Base-by-base conservation (phyloP, 2,113 vertebrate species). In the Micronycteris hirsuta region DNA sequence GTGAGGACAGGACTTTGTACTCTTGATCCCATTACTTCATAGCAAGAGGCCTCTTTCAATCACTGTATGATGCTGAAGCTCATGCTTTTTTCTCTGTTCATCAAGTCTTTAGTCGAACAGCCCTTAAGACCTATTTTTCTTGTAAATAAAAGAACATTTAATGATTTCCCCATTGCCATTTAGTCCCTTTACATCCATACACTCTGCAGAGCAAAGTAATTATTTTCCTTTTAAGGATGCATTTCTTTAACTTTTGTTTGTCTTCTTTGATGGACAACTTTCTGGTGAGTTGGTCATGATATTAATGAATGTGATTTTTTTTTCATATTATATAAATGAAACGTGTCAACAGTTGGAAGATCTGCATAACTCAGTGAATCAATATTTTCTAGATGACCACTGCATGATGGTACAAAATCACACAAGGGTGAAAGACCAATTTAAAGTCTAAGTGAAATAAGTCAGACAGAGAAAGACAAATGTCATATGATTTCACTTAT, bases 181-280 rank as follows among this genome's bases (percentile, higher is more conserved):
- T 56, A 28, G 24, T 85, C 20, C 19, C 49, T 89, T 16, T 74
- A 82, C 86, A 47, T 77, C 36, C 81, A 10, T 31, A 8, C 2
- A 52, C 24, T 74, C n/a, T 36, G 15, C 47, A n/a, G 74, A 86
- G 28, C 63, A 70, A 22, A 87, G 58, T 90, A 54, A 86, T 82
- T 89, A 58, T 38, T 54, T 9, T 73, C 43, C 15, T 54, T 94
- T 86, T 84, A 28, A 41, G 10, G 68, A 82, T 76, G 10, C 6
- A n/a, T 90, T 96, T 78, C 7, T 84, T 70, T 31, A 73, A 20
- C 19, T 93, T 91, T 56, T 52, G 6, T 45, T 94, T 83, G 15
- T 76, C 83, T 90, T 87, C 65, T 95, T 90, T 94, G 24, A 38
- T 71, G 58, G 45, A 70, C 43, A 58, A 58, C 43, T 88, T 93